These are phyloP conservation scores for Megaceryle alcyon DNA, from an alignment of 2,797 vertebrate species.

Conservation along the genomic window DNA sequence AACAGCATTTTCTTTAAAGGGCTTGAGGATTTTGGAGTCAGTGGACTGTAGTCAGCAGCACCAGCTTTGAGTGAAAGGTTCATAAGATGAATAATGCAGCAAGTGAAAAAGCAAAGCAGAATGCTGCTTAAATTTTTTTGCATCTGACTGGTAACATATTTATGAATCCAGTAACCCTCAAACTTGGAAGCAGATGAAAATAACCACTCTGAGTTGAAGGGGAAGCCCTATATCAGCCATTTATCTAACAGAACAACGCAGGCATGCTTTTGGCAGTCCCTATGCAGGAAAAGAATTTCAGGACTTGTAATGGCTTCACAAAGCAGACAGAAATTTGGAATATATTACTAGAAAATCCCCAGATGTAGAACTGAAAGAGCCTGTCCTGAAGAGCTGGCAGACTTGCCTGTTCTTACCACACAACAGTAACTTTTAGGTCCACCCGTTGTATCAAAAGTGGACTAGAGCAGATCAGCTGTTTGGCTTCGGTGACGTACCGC, in stretches of 20 bases:
- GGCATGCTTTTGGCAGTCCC: constrained; percentile 5
- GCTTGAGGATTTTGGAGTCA: constrained; percentile 30
- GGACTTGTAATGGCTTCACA: constrained; percentile 6
- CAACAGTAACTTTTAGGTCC: background rate
- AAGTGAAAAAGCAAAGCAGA: constrained; percentile 5
- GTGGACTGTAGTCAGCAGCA: background rate
- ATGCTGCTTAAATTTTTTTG: background rate
- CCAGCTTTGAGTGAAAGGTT: constrained; percentile 34
- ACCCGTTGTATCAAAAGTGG: rapidly evolving
- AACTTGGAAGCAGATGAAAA: constrained; percentile 30
- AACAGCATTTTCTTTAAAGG: constrained; percentile 39
- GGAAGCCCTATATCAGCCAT: constrained; percentile 11
- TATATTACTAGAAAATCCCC: background rate
- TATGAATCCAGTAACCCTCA: constrained; percentile 10
- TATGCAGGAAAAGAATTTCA: background rate
- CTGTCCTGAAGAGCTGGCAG: background rate
- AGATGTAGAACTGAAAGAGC: background rate
- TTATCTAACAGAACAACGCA: background rate
- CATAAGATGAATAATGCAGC: background rate
- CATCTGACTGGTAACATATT: background rate
- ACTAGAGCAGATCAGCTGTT: background rate
- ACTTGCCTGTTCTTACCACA: background rate
- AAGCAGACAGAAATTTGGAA: constrained; percentile 42
- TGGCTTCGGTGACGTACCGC: rapidly evolving
- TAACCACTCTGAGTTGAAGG: background rate